Evolutionary conservation across 2,797 vertebrate genomes (phyloP).

Genomic region (Sebastes cheni): DNA sequence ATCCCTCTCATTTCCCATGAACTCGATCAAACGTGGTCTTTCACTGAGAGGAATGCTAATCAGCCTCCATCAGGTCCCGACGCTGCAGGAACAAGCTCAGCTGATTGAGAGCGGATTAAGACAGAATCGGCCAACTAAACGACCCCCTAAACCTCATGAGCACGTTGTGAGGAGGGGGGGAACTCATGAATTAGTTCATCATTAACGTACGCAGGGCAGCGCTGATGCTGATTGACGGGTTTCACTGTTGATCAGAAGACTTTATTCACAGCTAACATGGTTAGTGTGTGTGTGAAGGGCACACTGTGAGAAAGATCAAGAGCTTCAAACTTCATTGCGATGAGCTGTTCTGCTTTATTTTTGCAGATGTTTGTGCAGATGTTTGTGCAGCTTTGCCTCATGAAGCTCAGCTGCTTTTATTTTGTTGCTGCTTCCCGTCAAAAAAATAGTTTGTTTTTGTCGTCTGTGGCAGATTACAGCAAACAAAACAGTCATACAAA

Average conservation of each 20-base stretch:
- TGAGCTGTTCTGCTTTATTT: not conserved
- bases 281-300: not conserved
- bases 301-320: not conserved
- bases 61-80: constrained; percentile 12
- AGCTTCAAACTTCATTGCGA: not conserved
- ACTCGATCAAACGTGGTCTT: constrained; percentile 18
- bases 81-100: constrained; percentile 29
- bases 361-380: not conserved
- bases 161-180: not conserved
- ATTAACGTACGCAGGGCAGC: not conserved
- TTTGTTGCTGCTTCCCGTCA: not conserved
- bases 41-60: constrained; percentile 57
- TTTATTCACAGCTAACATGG: not conserved
- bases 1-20: constrained; percentile 42
- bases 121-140: constrained; percentile 14
- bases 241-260: not conserved
- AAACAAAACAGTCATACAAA: no score
- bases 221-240: constrained; percentile 5
- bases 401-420: not conserved
- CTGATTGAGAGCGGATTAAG: constrained; percentile 44
- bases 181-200: not conserved
- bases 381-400: not conserved
- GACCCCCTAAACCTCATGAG: constrained; percentile 23
- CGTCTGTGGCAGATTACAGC: no score
- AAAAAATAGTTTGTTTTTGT: not conserved